Evolutionary conservation across 1,140 invertebrate species (phyloP).

Genomic region (Panagrolaimus sp.): DNA sequence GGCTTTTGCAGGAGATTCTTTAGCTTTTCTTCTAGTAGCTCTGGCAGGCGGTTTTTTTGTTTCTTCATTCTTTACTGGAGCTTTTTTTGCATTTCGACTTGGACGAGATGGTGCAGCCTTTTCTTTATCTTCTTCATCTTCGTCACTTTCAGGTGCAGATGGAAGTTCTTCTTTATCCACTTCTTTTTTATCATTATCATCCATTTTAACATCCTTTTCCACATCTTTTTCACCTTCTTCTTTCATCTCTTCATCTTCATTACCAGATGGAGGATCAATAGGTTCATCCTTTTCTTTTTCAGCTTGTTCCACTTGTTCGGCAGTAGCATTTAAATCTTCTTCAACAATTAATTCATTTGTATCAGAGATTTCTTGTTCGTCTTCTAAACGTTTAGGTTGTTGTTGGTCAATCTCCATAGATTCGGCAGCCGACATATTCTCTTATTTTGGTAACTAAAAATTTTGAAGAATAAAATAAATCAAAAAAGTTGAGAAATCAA

Average conservation of each 20-base stretch:
- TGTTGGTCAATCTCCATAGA: not conserved
- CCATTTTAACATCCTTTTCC: not conserved
- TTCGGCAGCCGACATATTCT: not conserved
- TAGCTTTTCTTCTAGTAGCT: too few species aligned
- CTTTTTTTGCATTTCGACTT: too few species aligned
- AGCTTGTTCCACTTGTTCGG: not conserved
- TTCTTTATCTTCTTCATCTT: not conserved
- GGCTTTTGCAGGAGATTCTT: too few species aligned
- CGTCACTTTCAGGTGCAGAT: not conserved
- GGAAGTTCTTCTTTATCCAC: not conserved
- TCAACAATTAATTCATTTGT: not conserved
- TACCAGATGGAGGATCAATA: not conserved
- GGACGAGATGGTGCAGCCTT: not conserved
- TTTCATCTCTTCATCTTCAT: not conserved
- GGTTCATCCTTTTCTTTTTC: not conserved
- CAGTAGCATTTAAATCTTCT: conserved; percentile 2
- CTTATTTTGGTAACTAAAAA: not conserved
- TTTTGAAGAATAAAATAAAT: not conserved
- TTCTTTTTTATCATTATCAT: not conserved
- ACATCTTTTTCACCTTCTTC: not conserved
- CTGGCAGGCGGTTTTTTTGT: too few species aligned
- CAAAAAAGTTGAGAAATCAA: not conserved
- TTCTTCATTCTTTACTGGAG: too few species aligned
- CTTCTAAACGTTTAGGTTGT: not conserved
- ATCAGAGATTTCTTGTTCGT: not conserved